Evolutionary conservation across 37 sponge, comb jelly and placozoan species (phyloP).

Genomic region (Spongia lamella): DNA sequence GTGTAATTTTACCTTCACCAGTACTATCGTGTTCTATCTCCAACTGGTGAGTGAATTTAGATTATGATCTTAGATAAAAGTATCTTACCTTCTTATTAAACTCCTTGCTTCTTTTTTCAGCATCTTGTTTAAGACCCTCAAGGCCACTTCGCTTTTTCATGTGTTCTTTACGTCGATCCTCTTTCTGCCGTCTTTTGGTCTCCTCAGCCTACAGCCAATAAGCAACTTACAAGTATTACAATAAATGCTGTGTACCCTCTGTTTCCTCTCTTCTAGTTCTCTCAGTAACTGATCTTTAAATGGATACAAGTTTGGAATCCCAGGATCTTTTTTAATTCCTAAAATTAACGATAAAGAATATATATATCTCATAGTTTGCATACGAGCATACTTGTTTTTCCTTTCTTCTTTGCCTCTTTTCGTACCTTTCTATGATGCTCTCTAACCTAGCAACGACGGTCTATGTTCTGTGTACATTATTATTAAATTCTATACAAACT

Average conservation of each 20-base stretch:
- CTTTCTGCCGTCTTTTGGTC: conserved; percentile 45
- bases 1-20: not conserved
- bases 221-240: too few relatives aligned
- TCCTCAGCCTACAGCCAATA: conserved; percentile 28
- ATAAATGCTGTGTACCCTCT: conserved; percentile 10
- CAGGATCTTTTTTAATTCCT: conserved; percentile 90
- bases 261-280: conserved; percentile 74
- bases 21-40: not conserved
- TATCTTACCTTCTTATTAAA: conserved; percentile 77
- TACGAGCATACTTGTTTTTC: conserved; percentile 30
- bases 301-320: conserved; percentile 91
- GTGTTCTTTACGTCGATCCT: conserved; percentile 51
- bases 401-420: conserved; percentile 71
- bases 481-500: conserved; percentile 6
- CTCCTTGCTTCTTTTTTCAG: conserved; percentile 49
- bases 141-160: conserved; percentile 41
- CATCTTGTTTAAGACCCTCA: conserved; percentile 73
- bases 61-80: not conserved
- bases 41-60: not conserved
- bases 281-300: conserved; percentile 86
- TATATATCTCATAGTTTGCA: not conserved
- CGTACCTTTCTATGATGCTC: conserved; percentile 80
- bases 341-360: not conserved
- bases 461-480: conserved; percentile 13
- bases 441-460: conserved; percentile 57